Base-by-base conservation (phyloP, 2,797 vertebrate species). In the Spinibarbus caldwelli region DNA sequence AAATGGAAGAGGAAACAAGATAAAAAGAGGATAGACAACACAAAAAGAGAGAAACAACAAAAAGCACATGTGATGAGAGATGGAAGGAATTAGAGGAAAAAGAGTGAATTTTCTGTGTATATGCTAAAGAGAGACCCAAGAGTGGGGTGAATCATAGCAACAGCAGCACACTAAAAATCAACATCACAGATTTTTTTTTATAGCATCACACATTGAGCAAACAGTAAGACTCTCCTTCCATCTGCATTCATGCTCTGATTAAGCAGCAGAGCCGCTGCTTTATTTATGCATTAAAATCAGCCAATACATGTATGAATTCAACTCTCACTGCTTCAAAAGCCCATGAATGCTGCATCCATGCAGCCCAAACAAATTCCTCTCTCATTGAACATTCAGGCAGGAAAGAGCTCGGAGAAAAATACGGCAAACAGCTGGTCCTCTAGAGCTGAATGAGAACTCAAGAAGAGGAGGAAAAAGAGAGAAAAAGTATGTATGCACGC, bases 401-500 rank as follows among this genome's bases (percentile, higher is more conserved):
- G 47, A 88, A 84, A 86, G 62, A 78, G 81, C 71, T 80, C 7
- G 3, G 45, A 41, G 71, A 52, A 78, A 84, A 85, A 79, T 64
- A 83, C 81, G 72, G 81, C 47, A 75, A 88, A 88, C 89, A 90
- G 82, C 87, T 88, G 86, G 67, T 77, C 73, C 82, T 80, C 83
- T 87, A 86, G 70, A 80, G 81, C 81, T 73, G 54, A 86, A 66
- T 78, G 83, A 86, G 76, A 86, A 90, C 68, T 82, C 80, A 81
- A 89, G 85, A 85, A 80, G 86, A 85, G 41, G 36, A 47, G 21
- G 43, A 49, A 78, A 57, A 75, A 29, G 86, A 73, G 80, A 84
- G 88, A 89, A 90, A 89, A 87, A 89, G 91, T 89, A 75, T 59
- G 59, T 36, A 49, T 52, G 80, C 31, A 52, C 17, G 91, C 92